Base-by-base conservation (phyloP, 2,888 invertebrate genomes). In the Amblyjoppa fuscipennis region DNA sequence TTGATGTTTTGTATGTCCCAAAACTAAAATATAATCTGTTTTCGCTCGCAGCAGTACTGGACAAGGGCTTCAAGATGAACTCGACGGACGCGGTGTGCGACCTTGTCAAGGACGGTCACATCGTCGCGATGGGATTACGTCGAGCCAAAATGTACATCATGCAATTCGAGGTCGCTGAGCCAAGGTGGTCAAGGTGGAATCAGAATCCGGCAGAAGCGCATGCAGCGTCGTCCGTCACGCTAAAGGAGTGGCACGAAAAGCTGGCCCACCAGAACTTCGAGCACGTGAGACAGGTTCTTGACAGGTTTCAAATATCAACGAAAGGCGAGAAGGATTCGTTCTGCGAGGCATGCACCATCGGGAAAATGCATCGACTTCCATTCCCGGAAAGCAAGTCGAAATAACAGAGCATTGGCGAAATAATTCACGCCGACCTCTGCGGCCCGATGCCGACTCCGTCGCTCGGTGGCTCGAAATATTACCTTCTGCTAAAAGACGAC, bases 401-500 rank as follows among this genome's bases (percentile, higher is more conserved):
- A 20, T 25, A 80, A 20, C 20, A 20, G 38, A 69, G 25, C 49
- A 70, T 71, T 6, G 88, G 87, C 0, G 87, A 89, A 25, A 53
- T 89, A 3, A 69, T 88, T 0, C 88, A 88, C 68, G 84, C 84
- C 0, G 88, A 89, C 59, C 38, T 88, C 1, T 86, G 88, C 56
- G 88, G 88, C 3, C 85, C 71, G 0, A 85, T 89, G 85, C 85
- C 77, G 25, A 38, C 38, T 2, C 38, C 0, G 4, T 38, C 38
- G 38, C 38, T 38, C 38, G 38, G 38, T 38, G 38, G 38, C 2
- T 38, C 38, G 38, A 38, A 5, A 4, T 38, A 38, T 38, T 20
- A 20, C 20, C 20, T 20, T 20, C 20, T 20, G 20, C 20, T 20
- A 20, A 20, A 20, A 20, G 20, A 20, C 20, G 20, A 20, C 20